phyloP scores from a whole-genome alignment of 2,113 vertebrate species.

The Carollia perspicillata region DNA sequence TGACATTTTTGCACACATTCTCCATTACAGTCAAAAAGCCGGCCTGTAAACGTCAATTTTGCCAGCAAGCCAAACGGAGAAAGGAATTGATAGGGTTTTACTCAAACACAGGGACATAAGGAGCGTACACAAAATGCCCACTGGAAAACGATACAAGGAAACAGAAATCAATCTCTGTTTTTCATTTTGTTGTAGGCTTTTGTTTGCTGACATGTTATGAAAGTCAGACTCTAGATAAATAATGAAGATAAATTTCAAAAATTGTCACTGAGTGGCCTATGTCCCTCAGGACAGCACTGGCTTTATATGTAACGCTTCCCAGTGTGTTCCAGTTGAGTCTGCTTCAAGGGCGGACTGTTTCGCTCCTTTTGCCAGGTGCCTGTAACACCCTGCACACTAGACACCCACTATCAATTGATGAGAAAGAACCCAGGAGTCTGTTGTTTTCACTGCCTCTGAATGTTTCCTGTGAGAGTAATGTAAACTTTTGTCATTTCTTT shows the following conservation, averaged over 20 bases:
- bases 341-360: not conserved
- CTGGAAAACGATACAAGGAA: not conserved
- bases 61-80: constrained; percentile 38
- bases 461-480: not conserved
- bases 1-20: constrained; percentile 44
- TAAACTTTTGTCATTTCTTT: not conserved
- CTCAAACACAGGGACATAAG: constrained; percentile 30
- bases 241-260: not conserved
- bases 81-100: constrained; percentile 27
- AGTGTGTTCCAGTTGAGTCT: not conserved
- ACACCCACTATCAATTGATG: not conserved
- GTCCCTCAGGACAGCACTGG: not conserved
- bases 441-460: not conserved
- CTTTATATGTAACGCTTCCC: not conserved
- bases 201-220: not conserved
- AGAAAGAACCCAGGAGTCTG: not conserved
- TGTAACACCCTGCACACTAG: not conserved
- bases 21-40: constrained; percentile 52
- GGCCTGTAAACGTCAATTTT: constrained; percentile 38
- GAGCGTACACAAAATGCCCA: not conserved
- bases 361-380: not conserved
- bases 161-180: not conserved
- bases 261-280: not conserved
- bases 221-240: not conserved
- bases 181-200: not conserved